Evolutionary conservation across 2,888 invertebrate species (phyloP).

Genomic region (Synergus umbraculus): DNA sequence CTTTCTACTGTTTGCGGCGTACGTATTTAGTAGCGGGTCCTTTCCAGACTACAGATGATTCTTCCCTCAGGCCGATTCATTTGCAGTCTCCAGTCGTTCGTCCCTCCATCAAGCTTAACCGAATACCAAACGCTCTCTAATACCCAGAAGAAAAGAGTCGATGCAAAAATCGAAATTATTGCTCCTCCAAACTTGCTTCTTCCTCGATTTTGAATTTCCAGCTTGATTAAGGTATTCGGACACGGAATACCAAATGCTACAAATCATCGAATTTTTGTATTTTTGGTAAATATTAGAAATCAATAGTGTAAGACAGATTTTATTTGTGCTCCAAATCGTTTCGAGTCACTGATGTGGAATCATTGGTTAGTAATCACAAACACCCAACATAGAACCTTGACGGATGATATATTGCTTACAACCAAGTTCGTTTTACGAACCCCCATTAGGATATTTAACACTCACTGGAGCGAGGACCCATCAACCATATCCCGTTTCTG

Average conservation of each 20-base stretch:
- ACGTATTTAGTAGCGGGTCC: conserved; percentile 67
- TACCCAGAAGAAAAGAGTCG: conserved; percentile 59
- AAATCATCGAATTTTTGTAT: too few relatives aligned
- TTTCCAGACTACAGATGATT: conserved; percentile 67
- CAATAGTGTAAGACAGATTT: background rate
- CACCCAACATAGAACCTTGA: conserved; percentile 1
- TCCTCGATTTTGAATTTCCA: background rate
- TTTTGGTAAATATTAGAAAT: background rate
- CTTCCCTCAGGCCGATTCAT: conserved; percentile 67
- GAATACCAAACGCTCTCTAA: conserved; percentile 55
- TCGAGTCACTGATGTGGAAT: conserved; percentile 20
- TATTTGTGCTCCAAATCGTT: background rate
- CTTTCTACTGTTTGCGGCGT: conserved; percentile 67
- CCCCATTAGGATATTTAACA: conserved; percentile 43
- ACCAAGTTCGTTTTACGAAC: conserved; percentile 41
- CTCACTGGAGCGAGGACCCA: conserved; percentile 42
- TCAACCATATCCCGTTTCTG: conserved; percentile 57
- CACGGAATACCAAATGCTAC: too few relatives aligned
- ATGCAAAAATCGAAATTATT: conserved; percentile 65
- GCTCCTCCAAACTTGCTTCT: conserved; percentile 53
- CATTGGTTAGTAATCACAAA: conserved; percentile 34
- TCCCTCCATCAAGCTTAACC: conserved; percentile 61
- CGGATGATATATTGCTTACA: conserved; percentile 32
- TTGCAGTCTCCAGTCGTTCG: conserved; percentile 65
- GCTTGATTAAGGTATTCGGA: too few relatives aligned